Conservation (phyloP, 37 sponge, comb jelly and placozoan species). For the Cliona cf. orientalis region DNA sequence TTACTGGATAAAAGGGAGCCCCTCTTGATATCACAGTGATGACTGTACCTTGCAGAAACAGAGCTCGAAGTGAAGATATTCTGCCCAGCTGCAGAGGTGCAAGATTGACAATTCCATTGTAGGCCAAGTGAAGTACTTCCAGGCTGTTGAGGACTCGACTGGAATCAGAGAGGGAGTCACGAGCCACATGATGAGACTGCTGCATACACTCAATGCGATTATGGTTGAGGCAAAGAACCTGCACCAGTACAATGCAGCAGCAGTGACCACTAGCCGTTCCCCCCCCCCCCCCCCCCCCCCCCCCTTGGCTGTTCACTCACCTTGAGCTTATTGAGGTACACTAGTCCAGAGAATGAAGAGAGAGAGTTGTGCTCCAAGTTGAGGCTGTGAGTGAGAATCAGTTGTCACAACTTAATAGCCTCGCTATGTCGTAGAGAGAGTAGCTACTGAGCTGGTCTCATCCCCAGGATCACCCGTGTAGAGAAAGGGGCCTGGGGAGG, state of each 20-base stretch:
- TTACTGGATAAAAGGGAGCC: not conserved
- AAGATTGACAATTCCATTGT: constrained; percentile 89
- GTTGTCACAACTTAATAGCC: no score
- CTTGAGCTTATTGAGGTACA: constrained; percentile 82
- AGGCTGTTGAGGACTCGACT: constrained; percentile 66
- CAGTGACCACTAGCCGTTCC: not conserved
- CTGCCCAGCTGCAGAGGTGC: constrained; percentile 71
- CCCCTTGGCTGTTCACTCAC: constrained; percentile 27
- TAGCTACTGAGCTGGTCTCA: no score
- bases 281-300: no score
- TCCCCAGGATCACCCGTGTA: not conserved
- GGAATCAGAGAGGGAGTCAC: not conserved
- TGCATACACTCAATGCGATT: constrained; percentile 75
- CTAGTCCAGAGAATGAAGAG: constrained; percentile 85
- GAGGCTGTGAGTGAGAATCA: constrained; percentile 73
- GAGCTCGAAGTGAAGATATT: constrained; percentile 81
- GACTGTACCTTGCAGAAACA: constrained; percentile 93
- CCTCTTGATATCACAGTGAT: not conserved
- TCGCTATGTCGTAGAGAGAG: no score
- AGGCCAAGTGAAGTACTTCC: constrained; percentile 92
- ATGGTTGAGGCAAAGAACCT: constrained; percentile 95
- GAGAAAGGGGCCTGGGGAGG: not conserved
- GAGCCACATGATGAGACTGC: no score
- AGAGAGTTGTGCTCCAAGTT: constrained; percentile 94
- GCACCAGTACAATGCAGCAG: constrained; percentile 1